phyloP scores from a whole-genome alignment of 37 sponge, comb jelly and placozoan species.

The Chondrosia reniformis region DNA sequence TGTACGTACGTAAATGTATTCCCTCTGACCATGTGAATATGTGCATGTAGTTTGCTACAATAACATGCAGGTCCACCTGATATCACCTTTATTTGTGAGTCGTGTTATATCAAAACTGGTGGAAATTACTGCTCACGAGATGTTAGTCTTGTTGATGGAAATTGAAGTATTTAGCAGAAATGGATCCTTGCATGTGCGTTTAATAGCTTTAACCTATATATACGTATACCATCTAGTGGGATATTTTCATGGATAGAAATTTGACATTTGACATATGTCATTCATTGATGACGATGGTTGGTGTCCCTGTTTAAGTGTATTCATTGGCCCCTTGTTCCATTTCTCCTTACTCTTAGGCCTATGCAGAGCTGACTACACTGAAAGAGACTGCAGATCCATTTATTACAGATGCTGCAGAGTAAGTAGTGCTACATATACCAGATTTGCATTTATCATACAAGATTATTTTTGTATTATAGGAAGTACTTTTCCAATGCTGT shows the following conservation, averaged over 20 bases:
- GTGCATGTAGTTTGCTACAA: not conserved
- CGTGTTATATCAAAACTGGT: slow-evolving; percentile 54
- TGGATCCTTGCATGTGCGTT: slow-evolving; percentile 65
- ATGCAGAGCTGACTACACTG: slow-evolving; percentile 42
- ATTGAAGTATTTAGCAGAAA: slow-evolving; percentile 58
- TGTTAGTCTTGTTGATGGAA: slow-evolving; percentile 33
- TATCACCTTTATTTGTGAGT: slow-evolving; percentile 48
- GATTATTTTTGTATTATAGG: not conserved
- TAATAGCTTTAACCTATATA: not conserved
- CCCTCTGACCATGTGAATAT: not conserved
- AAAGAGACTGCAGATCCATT: slow-evolving; percentile 26
- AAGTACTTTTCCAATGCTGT: not conserved
- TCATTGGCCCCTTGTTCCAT: not conserved
- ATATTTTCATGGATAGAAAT: not conserved
- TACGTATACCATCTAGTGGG: not conserved
- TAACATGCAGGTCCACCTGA: slow-evolving; percentile 50
- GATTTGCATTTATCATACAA: not conserved
- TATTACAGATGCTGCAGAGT: slow-evolving; percentile 34
- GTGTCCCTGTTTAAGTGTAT: too few species aligned
- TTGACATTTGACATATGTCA: not conserved
- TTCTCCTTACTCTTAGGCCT: slow-evolving; percentile 24
- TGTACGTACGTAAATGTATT: not conserved
- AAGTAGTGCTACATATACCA: not conserved
- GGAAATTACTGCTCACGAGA: slow-evolving; percentile 31
- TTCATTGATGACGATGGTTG: too few species aligned